Percentiles rank a stretch among this genome's conserved stretches.
These are phyloP conservation scores for Aleiodes testaceus DNA, from an alignment of 2,888 invertebrate species.

Conservation along the genomic window DNA sequence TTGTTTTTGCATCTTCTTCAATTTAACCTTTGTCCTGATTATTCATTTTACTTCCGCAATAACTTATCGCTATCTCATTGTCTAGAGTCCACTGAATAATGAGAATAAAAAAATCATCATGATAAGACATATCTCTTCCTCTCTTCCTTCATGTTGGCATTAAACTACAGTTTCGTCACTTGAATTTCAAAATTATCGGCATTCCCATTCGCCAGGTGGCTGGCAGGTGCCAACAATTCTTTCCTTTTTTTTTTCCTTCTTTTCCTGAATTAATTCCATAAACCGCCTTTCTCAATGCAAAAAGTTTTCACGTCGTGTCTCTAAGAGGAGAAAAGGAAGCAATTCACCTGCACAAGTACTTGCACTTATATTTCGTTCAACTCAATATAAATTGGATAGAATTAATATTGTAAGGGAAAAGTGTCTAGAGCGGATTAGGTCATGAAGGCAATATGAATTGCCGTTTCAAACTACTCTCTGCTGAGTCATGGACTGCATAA, in stretches of 20 bases:
- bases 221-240: constrained; percentile 34
- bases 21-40: constrained; percentile 25
- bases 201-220: constrained; percentile 39
- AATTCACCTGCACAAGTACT: constrained; percentile 36
- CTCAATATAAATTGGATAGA: not conserved
- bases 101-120: constrained; percentile 3
- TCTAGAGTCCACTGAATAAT: constrained; percentile 28
- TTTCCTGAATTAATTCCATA: constrained; percentile 40
- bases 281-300: constrained; percentile 37
- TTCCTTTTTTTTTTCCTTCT: not conserved
- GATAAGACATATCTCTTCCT: constrained; percentile 22
- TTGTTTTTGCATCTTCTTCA: not conserved
- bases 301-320: constrained; percentile 22
- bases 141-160: constrained; percentile 9
- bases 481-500: constrained; percentile 33
- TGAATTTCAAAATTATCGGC: constrained; percentile 21
- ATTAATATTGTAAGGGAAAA: constrained; percentile 26
- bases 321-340: not conserved
- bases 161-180: constrained; percentile 19
- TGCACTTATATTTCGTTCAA: constrained; percentile 3
- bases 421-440: constrained; percentile 13
- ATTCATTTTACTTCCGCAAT: constrained; percentile 28
- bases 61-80: constrained; percentile 23
- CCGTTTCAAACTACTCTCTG: constrained; percentile 10
- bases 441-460: constrained; percentile 6